phyloP scores from a whole-genome alignment of 2,797 vertebrate species.

The Acipenser transmontanus region DNA sequence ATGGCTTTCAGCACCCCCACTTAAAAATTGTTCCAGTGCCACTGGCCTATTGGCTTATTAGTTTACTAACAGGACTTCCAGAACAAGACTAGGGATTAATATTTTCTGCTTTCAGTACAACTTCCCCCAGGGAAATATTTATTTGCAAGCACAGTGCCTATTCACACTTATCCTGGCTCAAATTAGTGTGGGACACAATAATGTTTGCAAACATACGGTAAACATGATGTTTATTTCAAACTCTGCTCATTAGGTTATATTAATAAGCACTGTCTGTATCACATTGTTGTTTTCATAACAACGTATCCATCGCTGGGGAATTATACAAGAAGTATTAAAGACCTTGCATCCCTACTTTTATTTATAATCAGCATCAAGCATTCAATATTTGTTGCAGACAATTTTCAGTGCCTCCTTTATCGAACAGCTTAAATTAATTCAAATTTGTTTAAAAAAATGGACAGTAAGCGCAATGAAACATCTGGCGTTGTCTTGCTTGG shows the following conservation, averaged over 20 bases:
- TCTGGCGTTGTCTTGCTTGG: conserved; percentile 7
- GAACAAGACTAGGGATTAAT: neutral
- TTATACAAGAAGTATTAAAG: too few species aligned
- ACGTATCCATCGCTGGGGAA: neutral
- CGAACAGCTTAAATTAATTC: neutral
- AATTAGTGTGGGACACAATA: neutral
- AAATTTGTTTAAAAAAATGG: neutral
- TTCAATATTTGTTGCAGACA: too few species aligned
- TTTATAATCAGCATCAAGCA: too few species aligned
- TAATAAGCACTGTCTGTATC: neutral
- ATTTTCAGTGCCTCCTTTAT: neutral
- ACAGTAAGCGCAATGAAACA: neutral
- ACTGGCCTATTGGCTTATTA: too few species aligned
- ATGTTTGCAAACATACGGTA: neutral
- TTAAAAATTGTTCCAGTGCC: too few species aligned
- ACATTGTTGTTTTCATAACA: neutral
- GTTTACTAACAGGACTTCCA: neutral
- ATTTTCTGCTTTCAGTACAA: neutral
- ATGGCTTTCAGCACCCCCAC: too few species aligned
- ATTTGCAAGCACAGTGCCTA: neutral
- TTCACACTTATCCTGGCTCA: neutral
- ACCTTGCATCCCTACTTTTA: too few species aligned
- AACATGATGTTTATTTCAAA: neutral
- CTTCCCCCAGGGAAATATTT: neutral
- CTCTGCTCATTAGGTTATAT: neutral